These are phyloP conservation scores for Bombus impatiens DNA, from an alignment of 1,140 invertebrate genomes.

Conservation along the genomic window DNA sequence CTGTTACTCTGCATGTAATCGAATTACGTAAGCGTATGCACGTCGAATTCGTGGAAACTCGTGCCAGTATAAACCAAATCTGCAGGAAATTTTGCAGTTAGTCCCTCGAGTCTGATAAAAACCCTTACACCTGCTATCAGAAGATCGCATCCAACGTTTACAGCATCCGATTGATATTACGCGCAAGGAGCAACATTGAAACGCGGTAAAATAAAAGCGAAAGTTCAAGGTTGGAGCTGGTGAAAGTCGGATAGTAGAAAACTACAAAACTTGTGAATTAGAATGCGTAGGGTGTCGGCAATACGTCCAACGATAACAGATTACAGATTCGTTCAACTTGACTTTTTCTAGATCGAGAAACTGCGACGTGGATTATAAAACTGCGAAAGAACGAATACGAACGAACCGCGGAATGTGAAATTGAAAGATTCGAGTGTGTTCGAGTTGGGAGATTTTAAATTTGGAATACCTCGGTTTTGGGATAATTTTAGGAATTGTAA, in stretches of 20 bases:
- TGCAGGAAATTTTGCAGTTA: conserved; percentile 9
- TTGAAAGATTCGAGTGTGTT: neutral
- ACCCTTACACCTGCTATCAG: neutral
- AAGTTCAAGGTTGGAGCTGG: neutral
- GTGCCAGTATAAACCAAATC: conserved; percentile 5
- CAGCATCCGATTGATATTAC: neutral
- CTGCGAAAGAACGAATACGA: no score
- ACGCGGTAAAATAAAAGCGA: neutral
- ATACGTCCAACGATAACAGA: no score
- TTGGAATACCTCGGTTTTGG: no score
- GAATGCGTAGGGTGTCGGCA: no score
- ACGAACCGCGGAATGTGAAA: neutral
- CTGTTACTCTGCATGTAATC: conserved; percentile 61
- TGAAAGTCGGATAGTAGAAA: neutral
- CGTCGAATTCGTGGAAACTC: conserved; percentile 59
- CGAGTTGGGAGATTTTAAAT: no score
- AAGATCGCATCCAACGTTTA: neutral
- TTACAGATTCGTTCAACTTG: no score
- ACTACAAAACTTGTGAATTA: no score
- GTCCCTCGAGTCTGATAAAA: conserved; percentile 13
- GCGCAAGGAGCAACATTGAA: neutral
- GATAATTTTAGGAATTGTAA: no score
- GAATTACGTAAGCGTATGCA: conserved; percentile 59
- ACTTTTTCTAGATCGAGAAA: no score
- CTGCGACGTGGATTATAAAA: no score